Base-by-base conservation (phyloP, 1,140 invertebrate species). In the Drosophila kurseongensis region DNA sequence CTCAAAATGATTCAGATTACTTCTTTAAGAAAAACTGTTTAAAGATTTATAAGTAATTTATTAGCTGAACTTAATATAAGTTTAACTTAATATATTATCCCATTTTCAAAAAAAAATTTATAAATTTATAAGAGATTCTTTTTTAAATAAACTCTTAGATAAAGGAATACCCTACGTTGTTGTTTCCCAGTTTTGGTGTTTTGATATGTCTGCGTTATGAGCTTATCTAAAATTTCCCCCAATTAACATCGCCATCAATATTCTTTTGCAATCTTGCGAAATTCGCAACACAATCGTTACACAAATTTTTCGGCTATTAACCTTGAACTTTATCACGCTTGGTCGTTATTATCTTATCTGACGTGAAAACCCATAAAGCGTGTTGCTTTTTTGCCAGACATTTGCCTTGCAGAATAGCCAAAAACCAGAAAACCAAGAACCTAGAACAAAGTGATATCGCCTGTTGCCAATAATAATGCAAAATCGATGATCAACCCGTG, bases 271-370 rank as follows among this genome's bases (percentile, higher is more conserved):
- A 57, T 14, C 52, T 71, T 14, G 9, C 44, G 51, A 72, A 71
- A 48, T 72, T 72, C 42, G 65, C 65, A 71, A 71, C 66, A 58
- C 51, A 56, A 58, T 41, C 68, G 35, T 72, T 72, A 72, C 52
- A 71, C 51, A 36, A 13, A 66, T 65, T 75, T 47, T 75, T 76
- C 12, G 61, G 72, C 47, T 52, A 54, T 67, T 76, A 82, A 88
- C 82, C 79, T 86, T 88, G 69, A 86, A 88, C 75, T 88, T 80
- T 75, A 69, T 82, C 69, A 57, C 76, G 59, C 75, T 65, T 75
- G 65, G 3, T 51, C 42, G 65, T 51, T 36, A 44, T 54, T 86
- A 86, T 86, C 83, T 86, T 82, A 86, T 86, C 82, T 41, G n/a
- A 35, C 29, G 41, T 60, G 47, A 40, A 52, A 52, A 44, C 44